Evolutionary conservation across 1,140 invertebrate species (phyloP).

Genomic region (Lordiphosa clarofinis): DNA sequence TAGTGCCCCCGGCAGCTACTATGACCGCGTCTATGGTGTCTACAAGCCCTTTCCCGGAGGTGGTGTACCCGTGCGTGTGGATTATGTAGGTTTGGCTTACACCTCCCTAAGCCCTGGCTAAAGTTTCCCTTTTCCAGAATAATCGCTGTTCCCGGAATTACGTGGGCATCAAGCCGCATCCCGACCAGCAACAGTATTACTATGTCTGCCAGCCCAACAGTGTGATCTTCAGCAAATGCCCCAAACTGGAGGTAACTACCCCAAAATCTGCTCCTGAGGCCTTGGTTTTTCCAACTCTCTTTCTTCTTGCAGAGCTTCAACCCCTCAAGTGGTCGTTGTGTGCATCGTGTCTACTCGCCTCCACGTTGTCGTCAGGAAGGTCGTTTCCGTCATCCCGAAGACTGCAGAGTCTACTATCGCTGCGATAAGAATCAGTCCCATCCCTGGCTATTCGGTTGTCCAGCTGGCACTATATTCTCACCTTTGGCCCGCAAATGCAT

Average conservation of each 20-base stretch:
- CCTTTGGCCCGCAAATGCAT: conserved; percentile 57
- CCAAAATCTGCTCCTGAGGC: background rate
- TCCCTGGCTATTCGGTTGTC: conserved; percentile 64
- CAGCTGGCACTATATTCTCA: conserved; percentile 63
- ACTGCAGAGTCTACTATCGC: conserved; percentile 73
- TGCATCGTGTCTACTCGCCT: conserved; percentile 16
- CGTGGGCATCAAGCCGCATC: conserved; percentile 73
- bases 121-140: conserved; percentile 26
- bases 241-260: conserved; percentile 46
- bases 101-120: background rate
- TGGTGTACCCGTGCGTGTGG: conserved; percentile 66
- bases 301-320: conserved; percentile 42
- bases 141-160: conserved; percentile 75
- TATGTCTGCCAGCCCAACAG: conserved; percentile 73
- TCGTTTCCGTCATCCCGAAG: conserved; percentile 58
- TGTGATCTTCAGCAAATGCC: conserved; percentile 78
- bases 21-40: conserved; percentile 50
- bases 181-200: conserved; percentile 76
- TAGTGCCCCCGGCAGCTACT: conserved; percentile 48
- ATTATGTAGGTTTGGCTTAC: conserved; percentile 50
- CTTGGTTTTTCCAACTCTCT: background rate
- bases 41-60: conserved; percentile 70
- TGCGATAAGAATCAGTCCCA: conserved; percentile 57
- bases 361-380: conserved; percentile 51
- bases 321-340: conserved; percentile 53